These are phyloP conservation scores for Xenops minutus DNA, from an alignment of 2,797 vertebrate genomes.

Conservation along the genomic window DNA sequence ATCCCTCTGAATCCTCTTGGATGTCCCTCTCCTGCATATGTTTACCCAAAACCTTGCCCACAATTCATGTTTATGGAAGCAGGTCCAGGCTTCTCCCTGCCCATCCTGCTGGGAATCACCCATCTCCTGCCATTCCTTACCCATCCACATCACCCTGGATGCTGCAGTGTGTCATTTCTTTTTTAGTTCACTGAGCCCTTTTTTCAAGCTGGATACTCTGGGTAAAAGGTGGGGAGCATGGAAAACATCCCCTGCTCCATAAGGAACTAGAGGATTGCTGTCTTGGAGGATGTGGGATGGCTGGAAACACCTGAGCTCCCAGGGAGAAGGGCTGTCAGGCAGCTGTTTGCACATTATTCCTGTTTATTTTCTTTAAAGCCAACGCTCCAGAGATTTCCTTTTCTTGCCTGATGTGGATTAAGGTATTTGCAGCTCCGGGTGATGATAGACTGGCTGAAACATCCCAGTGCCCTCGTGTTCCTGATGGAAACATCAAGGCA, in stretches of 20 bases:
- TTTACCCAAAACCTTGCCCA: not conserved
- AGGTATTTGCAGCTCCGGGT: not conserved
- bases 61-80: not conserved
- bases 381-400: rapidly evolving
- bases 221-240: not conserved
- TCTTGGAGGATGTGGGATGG: rapidly evolving
- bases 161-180: not conserved
- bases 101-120: not conserved
- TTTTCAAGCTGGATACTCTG: not conserved
- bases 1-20: not conserved
- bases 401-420: not conserved
- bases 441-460: not conserved
- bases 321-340: not conserved
- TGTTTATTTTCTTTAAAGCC: not conserved
- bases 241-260: not conserved
- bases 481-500: constrained; percentile 7
- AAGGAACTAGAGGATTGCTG: not conserved
- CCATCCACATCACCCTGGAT: not conserved
- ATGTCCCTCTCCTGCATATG: not conserved
- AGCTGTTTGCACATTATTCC: not conserved
- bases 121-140: not conserved
- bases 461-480: not conserved
- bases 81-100: not conserved
- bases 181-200: not conserved
- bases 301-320: rapidly evolving